phyloP scores from a whole-genome alignment of 2,797 vertebrate genomes.

The Poeciliopsis infans region DNA sequence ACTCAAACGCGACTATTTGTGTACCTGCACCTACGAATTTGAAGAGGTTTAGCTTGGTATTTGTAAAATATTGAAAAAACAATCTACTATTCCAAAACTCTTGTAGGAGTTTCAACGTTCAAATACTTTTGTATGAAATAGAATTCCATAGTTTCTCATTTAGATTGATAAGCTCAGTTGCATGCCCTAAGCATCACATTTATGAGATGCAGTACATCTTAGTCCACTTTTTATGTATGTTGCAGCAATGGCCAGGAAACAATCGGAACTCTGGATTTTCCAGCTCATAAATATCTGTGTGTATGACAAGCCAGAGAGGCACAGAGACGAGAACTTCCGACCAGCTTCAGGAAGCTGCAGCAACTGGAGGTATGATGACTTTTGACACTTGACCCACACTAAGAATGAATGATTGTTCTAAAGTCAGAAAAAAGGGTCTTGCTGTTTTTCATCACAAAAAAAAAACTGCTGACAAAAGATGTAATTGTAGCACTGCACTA shows the following conservation, averaged over 20 bases:
- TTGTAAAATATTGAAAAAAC: too few relatives aligned
- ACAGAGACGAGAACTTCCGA: slow-evolving; percentile 70
- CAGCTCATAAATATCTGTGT: slow-evolving; percentile 71
- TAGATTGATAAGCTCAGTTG: neutral
- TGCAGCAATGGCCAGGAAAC: slow-evolving; percentile 3
- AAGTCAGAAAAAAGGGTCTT: neutral
- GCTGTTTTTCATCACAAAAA: neutral
- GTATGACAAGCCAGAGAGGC: slow-evolving; percentile 58
- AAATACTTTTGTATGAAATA: too few relatives aligned
- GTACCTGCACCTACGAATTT: too few relatives aligned
- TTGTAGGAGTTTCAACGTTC: too few relatives aligned
- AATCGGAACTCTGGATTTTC: slow-evolving; percentile 59
- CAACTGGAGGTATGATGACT: slow-evolving; percentile 56
- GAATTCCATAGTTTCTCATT: neutral
- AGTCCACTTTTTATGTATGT: slow-evolving; percentile 19
- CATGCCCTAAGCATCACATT: neutral
- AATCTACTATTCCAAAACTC: too few relatives aligned
- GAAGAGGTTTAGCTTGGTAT: too few relatives aligned
- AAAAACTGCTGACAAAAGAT: neutral
- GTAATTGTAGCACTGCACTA: too few relatives aligned
- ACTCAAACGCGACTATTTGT: too few relatives aligned
- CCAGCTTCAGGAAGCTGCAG: slow-evolving; percentile 71
- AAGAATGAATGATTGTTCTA: slow-evolving; percentile 13
- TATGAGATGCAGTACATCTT: neutral
- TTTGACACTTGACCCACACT: slow-evolving; percentile 48